Conservation (phyloP, 2,113 vertebrate genomes). For the Phylloscopus trochilus region DNA sequence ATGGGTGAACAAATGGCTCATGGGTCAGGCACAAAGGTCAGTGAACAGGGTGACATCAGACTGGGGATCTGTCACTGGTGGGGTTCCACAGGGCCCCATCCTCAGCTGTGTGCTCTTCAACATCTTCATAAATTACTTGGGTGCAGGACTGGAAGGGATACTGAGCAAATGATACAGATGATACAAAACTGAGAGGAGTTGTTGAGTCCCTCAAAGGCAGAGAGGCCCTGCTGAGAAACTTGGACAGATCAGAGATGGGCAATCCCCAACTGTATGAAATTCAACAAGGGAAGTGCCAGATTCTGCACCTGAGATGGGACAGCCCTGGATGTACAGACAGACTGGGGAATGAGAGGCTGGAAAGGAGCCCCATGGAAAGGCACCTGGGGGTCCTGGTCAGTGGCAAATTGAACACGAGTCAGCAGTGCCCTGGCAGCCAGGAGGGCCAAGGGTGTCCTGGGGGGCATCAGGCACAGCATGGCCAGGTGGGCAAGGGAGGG, state of each 20-base stretch:
- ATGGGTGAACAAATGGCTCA: neutral
- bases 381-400: too few species aligned
- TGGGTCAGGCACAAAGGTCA: rapidly evolving
- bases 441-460: too few species aligned
- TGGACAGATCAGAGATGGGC: rapidly evolving
- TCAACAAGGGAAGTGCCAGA: rapidly evolving
- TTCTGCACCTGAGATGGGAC: rapidly evolving
- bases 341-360: too few species aligned
- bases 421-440: too few species aligned
- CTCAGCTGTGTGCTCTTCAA: neutral
- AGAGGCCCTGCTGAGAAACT: neutral
- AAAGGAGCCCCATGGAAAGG: too few species aligned
- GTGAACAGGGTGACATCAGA: neutral
- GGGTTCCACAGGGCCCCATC: neutral
- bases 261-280: neutral
- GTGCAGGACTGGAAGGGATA: neutral
- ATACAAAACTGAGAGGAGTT: neutral
- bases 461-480: too few species aligned
- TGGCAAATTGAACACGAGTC: too few species aligned
- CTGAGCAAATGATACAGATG: neutral
- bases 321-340: neutral
- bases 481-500: too few species aligned
- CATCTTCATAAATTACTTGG: neutral
- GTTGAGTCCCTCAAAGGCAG: rapidly evolving
- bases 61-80: neutral